These are phyloP conservation scores for Parotia lawesii DNA, from an alignment of 2,113 vertebrate genomes.

Conservation along the genomic window DNA sequence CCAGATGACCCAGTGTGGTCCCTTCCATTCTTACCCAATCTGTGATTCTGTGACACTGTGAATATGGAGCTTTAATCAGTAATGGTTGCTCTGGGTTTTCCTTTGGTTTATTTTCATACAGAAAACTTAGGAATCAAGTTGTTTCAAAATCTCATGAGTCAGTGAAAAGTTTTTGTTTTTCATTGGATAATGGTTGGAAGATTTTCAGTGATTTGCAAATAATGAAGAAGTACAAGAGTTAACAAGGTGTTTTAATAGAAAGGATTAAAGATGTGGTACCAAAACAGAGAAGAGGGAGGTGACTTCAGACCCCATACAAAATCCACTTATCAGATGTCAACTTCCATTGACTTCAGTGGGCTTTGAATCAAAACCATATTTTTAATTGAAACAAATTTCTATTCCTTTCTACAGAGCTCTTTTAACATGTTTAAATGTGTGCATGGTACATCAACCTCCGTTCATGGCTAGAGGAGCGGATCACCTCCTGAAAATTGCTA, in stretches of 20 bases:
- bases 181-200: neutral
- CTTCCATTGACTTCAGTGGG: neutral
- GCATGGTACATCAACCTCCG: neutral
- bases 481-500: neutral
- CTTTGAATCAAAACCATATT: neutral
- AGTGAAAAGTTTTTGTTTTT: neutral
- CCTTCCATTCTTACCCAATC: neutral
- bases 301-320: neutral
- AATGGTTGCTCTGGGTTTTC: neutral
- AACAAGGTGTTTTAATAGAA: neutral
- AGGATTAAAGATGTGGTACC: neutral
- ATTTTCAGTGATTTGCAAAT: slow-evolving; percentile 8
- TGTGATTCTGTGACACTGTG: neutral
- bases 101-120: slow-evolving; percentile 29
- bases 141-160: slow-evolving; percentile 20
- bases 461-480: neutral
- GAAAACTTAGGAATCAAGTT: slow-evolving; percentile 39
- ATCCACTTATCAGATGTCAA: neutral
- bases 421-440: neutral
- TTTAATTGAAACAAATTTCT: neutral
- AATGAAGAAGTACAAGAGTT: neutral
- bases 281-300: neutral
- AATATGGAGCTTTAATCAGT: slow-evolving; percentile 20
- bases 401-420: neutral
- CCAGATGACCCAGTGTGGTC: neutral